Evolutionary conservation across 2,113 vertebrate genomes (phyloP).

Genomic region (Burhinus oedicnemus): DNA sequence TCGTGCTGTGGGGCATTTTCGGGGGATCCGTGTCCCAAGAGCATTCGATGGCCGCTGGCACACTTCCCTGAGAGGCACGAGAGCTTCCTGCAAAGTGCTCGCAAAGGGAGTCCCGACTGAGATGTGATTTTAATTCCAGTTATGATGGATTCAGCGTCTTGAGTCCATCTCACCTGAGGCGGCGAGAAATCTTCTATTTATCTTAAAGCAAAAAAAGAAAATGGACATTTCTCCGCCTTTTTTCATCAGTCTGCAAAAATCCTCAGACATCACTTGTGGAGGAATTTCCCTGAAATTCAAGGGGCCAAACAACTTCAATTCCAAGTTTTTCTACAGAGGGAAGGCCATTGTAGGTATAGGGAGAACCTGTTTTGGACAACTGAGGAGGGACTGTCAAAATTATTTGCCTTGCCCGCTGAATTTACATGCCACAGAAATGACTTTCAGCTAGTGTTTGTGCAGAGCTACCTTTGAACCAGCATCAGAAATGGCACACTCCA

Average conservation of each 20-base stretch:
- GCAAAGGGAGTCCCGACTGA: not conserved
- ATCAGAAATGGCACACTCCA: not conserved
- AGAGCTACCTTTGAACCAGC: not conserved
- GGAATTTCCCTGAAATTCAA: not conserved
- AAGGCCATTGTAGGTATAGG: accelerated
- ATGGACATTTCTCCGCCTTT: not conserved
- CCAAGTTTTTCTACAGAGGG: not conserved
- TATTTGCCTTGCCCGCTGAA: not conserved
- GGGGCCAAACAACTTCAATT: not conserved
- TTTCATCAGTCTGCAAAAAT: not conserved
- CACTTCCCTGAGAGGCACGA: accelerated
- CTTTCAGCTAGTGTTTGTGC: not conserved
- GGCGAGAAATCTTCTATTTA: not conserved
- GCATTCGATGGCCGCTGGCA: accelerated
- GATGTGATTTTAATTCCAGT: not conserved
- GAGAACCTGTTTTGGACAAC: not conserved
- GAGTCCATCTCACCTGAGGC: not conserved
- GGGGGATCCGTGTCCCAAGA: not conserved
- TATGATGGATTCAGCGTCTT: accelerated
- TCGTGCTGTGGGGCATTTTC: accelerated
- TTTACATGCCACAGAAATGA: not conserved
- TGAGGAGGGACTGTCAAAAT: not conserved
- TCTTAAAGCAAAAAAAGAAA: not conserved
- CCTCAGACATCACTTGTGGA: not conserved
- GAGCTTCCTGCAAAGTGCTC: not conserved